Conservation (phyloP, 2,888 invertebrate genomes). For the Drosophila dives region DNA sequence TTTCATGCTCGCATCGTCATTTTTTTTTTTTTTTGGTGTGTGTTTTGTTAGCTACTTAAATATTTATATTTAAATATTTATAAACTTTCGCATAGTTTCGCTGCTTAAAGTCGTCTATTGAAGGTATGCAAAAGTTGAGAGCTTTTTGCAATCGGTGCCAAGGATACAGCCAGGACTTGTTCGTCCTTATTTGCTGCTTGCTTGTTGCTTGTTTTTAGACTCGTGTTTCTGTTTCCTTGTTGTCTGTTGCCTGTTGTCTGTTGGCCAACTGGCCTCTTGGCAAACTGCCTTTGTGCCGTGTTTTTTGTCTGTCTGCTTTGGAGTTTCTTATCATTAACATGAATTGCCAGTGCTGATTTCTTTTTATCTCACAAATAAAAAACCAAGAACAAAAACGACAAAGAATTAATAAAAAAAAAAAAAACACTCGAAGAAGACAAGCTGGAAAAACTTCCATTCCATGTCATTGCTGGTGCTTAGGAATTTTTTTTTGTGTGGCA, state of each 20-base stretch:
- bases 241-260: neutral
- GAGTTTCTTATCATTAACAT: conserved; percentile 10
- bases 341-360: conserved; percentile 21
- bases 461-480: neutral
- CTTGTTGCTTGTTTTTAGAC: neutral
- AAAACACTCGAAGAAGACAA: neutral
- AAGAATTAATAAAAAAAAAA: neutral
- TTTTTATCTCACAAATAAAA: neutral
- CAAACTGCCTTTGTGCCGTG: neutral
- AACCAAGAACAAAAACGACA: neutral
- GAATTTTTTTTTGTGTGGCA: neutral
- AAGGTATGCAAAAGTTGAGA: conserved; percentile 20
- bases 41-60: conserved; percentile 53
- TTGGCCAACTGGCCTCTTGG: neutral
- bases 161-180: conserved; percentile 5
- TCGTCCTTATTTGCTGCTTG: neutral
- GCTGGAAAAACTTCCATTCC: neutral
- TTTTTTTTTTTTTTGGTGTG: too few relatives aligned
- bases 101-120: conserved; percentile 25
- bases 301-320: neutral
- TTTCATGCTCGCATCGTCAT: conserved; percentile 16
- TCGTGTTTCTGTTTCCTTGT: neutral
- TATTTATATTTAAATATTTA: conserved; percentile 72
- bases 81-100: conserved; percentile 35
- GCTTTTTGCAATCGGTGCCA: conserved; percentile 20